A percentile compares a stretch with the other conserved stretches of the same genome.
Evolutionary conservation across 1,140 invertebrate species (phyloP).

Genomic region (Stratiolaelaps scimitus): DNA sequence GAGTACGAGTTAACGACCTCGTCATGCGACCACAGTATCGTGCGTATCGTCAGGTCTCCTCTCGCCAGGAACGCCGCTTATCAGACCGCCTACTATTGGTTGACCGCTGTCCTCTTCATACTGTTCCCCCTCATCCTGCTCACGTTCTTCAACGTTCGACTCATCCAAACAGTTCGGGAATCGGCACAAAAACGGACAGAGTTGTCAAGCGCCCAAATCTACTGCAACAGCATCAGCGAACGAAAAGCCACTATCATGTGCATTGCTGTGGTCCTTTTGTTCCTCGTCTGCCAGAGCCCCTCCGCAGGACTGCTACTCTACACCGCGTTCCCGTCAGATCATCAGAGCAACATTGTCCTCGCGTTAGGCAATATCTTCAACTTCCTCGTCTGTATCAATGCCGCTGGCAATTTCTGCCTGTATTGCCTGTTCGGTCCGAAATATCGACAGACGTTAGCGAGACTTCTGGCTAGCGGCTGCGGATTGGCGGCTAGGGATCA

Average conservation of each 20-base stretch:
- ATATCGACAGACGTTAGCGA: conserved; percentile 56
- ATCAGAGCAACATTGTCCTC: conserved; percentile 38
- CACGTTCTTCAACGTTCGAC: conserved; percentile 57
- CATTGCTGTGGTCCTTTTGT: conserved; percentile 59
- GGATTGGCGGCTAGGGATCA: not conserved
- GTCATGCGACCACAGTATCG: conserved; percentile 34
- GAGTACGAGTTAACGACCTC: conserved; percentile 44
- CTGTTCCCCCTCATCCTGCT: conserved; percentile 54
- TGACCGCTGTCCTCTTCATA: conserved; percentile 52
- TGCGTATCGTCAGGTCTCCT: conserved; percentile 32
- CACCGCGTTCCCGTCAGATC: conserved; percentile 42
- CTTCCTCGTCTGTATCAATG: conserved; percentile 55
- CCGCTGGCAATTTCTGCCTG: conserved; percentile 57
- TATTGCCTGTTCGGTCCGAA: conserved; percentile 63
- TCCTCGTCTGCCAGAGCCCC: conserved; percentile 58
- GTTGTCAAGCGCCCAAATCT: conserved; percentile 44
- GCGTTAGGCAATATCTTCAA: conserved; percentile 57
- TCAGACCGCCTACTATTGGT: conserved; percentile 52
- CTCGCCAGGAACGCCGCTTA: conserved; percentile 49
- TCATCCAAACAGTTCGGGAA: conserved; percentile 53
- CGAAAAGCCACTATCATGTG: conserved; percentile 57
- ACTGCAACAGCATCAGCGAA: conserved; percentile 37
- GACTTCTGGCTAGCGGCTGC: conserved; percentile 41
- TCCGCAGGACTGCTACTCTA: conserved; percentile 49
- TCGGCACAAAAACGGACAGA: conserved; percentile 46